Base-by-base conservation (phyloP, 1,140 invertebrate genomes). In the Rhagoletis pomonella region DNA sequence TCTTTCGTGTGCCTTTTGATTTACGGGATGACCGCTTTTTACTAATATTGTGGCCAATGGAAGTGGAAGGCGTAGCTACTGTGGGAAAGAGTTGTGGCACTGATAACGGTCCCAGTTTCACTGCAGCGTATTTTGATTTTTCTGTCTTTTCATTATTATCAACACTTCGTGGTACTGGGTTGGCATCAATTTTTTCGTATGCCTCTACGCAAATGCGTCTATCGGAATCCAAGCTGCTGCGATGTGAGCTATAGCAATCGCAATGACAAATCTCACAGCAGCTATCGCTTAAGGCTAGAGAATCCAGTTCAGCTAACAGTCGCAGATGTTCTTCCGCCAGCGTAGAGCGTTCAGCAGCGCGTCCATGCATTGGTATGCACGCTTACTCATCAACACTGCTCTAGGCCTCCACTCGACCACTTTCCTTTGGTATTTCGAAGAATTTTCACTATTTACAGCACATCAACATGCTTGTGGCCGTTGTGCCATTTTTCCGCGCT, bases 201-300 rank as follows among this genome's bases (percentile, higher is more conserved):
- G 47, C 9, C 39, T 39, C 59, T 14, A 5, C 17, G 12, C 39
- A 84, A 42, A 29, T 47, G 58, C 44, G n/a, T 64, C 59, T 0
- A n/a, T 50, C 69, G 19, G 47, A 44, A 73, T 73, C 84, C 12
- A 42, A 44, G 19, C 84, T 65, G 69, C 91, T 90, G 64, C 90
- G 89, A 87, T 92, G 91, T 42, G 91, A 90, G 73, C 90, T 91
- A 67, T 92, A 92, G 55, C 91, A 92, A 87, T 92, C 91, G 85
- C 91, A 92, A 85, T 92, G 91, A 64, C 91, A 92, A 85, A 92
- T 91, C 39, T 91, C 91, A 81, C 91, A 92, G 84, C 91, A 92
- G 87, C 90, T 92, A 64, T 91, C 89, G 14, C 73, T 86, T 67
- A 92, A 88, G n/a, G 90, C 64, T 5, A 89, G n/a, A 4, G n/a